Evolutionary conservation across 2,888 invertebrate genomes (phyloP).

Genomic region (Drosophila helvetica): DNA sequence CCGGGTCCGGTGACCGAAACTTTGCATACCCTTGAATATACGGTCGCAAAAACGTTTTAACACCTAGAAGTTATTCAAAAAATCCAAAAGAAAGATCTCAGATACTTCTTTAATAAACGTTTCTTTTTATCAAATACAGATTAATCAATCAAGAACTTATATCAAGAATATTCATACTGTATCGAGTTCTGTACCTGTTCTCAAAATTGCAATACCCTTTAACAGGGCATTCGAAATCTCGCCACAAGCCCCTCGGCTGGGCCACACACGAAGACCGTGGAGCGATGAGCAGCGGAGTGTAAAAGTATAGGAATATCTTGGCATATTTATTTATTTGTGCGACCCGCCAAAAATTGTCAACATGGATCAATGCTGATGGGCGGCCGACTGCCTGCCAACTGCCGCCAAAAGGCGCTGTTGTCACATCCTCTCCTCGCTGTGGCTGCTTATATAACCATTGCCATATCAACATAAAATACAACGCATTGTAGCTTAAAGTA

Average conservation of each 20-base stretch:
- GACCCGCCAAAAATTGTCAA: conserved; percentile 68
- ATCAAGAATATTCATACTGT: too few species aligned
- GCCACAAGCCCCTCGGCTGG: neutral
- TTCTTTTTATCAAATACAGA: too few species aligned
- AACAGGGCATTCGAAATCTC: neutral
- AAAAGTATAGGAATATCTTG: conserved; percentile 43
- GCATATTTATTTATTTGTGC: conserved; percentile 61
- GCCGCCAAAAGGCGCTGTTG: conserved; percentile 26
- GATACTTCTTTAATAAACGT: too few species aligned
- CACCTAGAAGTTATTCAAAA: too few species aligned
- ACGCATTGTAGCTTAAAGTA: conserved; percentile 64
- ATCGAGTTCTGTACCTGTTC: too few species aligned
- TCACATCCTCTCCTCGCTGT: conserved; percentile 8
- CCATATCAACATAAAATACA: conserved; percentile 57
- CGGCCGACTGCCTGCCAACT: conserved; percentile 16
- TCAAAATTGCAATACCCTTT: neutral
- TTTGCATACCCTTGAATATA: neutral
- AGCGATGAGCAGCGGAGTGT: conserved; percentile 48
- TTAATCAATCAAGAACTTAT: too few species aligned
- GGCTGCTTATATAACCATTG: conserved; percentile 47
- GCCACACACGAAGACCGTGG: conserved; percentile 17
- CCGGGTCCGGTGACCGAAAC: neutral
- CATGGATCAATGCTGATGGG: conserved; percentile 63
- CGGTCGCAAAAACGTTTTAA: too few species aligned
- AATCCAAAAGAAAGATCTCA: too few species aligned